phyloP scores from a whole-genome alignment of 64 coral and sea anemone genomes.

The Catalaphyllia jardinei region DNA sequence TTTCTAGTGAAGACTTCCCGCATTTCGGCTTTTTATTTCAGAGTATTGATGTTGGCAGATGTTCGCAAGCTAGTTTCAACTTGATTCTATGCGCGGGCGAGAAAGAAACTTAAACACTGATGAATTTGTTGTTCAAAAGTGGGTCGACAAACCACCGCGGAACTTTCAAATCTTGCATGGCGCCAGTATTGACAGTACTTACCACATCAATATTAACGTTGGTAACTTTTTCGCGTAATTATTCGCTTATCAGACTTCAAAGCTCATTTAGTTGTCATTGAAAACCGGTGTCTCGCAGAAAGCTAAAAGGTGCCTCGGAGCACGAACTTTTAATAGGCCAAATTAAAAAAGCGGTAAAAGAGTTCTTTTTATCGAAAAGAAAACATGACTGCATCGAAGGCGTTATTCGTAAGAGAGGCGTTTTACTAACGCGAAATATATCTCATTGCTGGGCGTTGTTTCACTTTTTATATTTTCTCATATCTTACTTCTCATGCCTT shows the following conservation, averaged over 20 bases:
- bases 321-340: background rate
- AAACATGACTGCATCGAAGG: background rate
- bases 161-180: background rate
- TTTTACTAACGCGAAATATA: background rate
- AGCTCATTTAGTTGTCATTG: slow-evolving; percentile 14
- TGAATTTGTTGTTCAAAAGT: background rate
- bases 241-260: slow-evolving; percentile 9
- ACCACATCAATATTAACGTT: slow-evolving; percentile 22
- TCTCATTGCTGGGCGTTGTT: background rate
- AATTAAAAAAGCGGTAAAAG: background rate
- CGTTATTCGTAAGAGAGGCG: background rate
- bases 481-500: background rate
- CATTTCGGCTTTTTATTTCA: slow-evolving; percentile 5
- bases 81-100: background rate
- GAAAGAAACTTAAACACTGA: background rate
- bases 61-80: background rate
- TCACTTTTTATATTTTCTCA: background rate
- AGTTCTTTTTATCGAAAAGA: background rate
- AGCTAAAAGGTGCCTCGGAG: background rate
- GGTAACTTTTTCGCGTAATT: slow-evolving; percentile 36
- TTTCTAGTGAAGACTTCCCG: background rate
- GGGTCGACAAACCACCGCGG: background rate
- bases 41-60: background rate
- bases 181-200: background rate
- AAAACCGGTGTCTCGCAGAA: slow-evolving; percentile 6